phyloP scores from a whole-genome alignment of 2,797 vertebrate genomes.

The Gallinago nigripennis region DNA sequence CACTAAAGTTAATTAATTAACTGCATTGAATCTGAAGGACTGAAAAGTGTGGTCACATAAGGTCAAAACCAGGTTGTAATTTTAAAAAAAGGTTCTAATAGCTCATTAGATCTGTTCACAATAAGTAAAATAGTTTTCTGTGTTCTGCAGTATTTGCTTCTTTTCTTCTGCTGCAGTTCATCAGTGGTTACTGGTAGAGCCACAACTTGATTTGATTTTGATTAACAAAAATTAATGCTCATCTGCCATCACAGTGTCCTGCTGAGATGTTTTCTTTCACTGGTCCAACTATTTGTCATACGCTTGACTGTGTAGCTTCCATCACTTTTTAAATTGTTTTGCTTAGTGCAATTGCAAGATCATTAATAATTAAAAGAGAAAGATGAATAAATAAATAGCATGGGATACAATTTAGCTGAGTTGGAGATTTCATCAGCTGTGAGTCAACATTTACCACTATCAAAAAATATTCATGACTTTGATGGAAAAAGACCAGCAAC shows the following conservation, averaged over 20 bases:
- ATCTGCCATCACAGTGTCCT: background rate
- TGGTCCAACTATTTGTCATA: background rate
- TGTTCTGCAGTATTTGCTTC: background rate
- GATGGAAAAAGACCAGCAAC: background rate
- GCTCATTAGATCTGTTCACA: background rate
- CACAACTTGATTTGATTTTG: background rate
- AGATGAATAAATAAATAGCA: slow-evolving; percentile 51
- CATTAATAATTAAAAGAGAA: slow-evolving; percentile 41
- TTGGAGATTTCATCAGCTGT: slow-evolving; percentile 6
- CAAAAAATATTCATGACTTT: slow-evolving; percentile 6
- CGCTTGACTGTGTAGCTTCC: background rate
- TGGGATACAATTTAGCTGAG: slow-evolving; percentile 9
- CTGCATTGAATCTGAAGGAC: background rate
- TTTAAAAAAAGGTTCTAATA: background rate
- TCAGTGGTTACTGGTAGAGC: background rate
- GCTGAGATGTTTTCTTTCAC: background rate
- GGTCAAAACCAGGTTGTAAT: background rate
- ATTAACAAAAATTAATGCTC: background rate
- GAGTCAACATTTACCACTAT: slow-evolving; percentile 35
- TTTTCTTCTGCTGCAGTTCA: background rate
- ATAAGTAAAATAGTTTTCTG: background rate
- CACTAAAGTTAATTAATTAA: slow-evolving; percentile 46
- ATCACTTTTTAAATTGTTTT: slow-evolving; percentile 30
- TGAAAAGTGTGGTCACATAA: background rate
- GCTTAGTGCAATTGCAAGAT: background rate